Conservation (phyloP, 2,888 invertebrate genomes). For the Cylloceria caligata region DNA sequence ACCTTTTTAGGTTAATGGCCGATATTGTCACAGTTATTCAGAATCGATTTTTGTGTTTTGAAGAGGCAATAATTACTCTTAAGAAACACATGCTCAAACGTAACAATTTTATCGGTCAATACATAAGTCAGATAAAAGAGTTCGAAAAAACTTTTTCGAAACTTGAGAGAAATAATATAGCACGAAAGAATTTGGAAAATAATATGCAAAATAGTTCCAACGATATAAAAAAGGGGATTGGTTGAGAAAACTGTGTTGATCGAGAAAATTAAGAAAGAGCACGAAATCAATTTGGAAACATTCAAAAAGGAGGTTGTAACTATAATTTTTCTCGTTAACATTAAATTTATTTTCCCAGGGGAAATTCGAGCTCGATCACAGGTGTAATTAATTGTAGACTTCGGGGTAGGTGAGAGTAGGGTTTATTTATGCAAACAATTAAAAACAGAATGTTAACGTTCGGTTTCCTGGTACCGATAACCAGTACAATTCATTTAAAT, state of each 20-base stretch:
- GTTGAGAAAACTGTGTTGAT: conserved; percentile 81
- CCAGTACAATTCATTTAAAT: too few relatives aligned
- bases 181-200: conserved; percentile 73
- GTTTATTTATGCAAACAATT: too few relatives aligned
- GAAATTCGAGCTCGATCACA: too few relatives aligned
- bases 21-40: conserved; percentile 73
- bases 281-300: conserved; percentile 73
- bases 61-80: conserved; percentile 80
- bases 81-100: conserved; percentile 81
- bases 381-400: too few relatives aligned
- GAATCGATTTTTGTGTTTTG: conserved; percentile 78
- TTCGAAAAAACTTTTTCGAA: conserved; percentile 75
- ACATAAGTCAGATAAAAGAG: conserved; percentile 79
- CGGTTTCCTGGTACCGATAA: too few relatives aligned
- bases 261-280: conserved; percentile 82
- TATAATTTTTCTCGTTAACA: too few relatives aligned
- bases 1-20: not conserved
- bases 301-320: conserved; percentile 79
- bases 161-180: conserved; percentile 74
- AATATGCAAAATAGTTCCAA: conserved; percentile 82
- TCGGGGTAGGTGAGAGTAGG: too few relatives aligned
- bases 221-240: conserved; percentile 78
- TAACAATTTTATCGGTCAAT: conserved; percentile 79
- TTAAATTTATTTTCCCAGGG: too few relatives aligned
- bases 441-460: too few relatives aligned